Base-by-base conservation (phyloP, 1,140 invertebrate species). In the Drosophila insularis region DNA sequence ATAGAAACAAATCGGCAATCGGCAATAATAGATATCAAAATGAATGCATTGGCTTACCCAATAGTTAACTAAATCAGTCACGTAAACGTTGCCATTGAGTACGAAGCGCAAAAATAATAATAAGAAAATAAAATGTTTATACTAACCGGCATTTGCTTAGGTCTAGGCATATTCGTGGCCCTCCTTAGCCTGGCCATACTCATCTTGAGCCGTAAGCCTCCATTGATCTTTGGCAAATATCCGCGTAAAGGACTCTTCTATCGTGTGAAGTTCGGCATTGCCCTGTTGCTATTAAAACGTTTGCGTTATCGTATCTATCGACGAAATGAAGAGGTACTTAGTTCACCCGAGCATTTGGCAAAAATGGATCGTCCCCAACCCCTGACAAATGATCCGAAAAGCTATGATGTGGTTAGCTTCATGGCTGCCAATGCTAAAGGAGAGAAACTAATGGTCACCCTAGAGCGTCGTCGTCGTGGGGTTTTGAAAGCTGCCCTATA, bases 331-430 rank as follows among this genome's bases (percentile, higher is more conserved):
- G 71, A 89, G 27, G 11, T 75, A 0, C 63, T 84, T 0, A 76
- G 80, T 1, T 78, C 78, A 2, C 14, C 43, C 1, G 56, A 68
- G 7, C 78, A 81, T 37, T 55, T 91, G 61, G 72, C 74, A 4
- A 73, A 72, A 14, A 50, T 91, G 19, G 90, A 91, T 55, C 50
- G 72, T 0, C 81, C 90, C 0, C 90, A 91, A 37, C 35, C 63
- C 19, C 23, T 91, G 10, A 68, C 76, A 19, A 62, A 65, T 4
- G 78, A 91, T 76, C 90, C 90, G 0, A 81, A 91, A 19, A 89
- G 87, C 43, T 91, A 91, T 13, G 90, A 91, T 61, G 90, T 89
- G 6, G 81, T 91, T 31, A 90, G 87, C 8, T 87, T 91, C 59
- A 80, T 91, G 81, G 90, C 78, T 0, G 90, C 90, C 31, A 90